Evolutionary conservation across 2,113 vertebrate genomes (phyloP).

Genomic region (Mirounga angustirostris): DNA sequence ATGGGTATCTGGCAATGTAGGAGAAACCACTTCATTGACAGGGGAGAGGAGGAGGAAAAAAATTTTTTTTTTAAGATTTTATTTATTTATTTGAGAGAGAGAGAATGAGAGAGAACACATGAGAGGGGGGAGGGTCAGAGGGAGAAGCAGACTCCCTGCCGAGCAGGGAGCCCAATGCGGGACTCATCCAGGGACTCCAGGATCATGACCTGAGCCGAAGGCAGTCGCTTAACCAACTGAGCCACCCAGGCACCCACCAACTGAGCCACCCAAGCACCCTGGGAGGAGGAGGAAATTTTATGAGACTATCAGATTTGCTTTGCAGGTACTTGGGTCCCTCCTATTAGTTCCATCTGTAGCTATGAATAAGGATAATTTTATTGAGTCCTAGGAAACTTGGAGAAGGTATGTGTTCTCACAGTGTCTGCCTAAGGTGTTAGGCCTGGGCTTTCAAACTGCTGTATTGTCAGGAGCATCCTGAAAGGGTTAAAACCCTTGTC

Average conservation of each 20-base stretch:
- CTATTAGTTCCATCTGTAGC: not conserved
- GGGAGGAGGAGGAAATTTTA: not conserved
- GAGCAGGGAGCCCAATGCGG: too few relatives aligned
- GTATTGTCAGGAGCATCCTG: not conserved
- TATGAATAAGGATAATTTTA: not conserved
- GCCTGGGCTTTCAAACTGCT: not conserved
- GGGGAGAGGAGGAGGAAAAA: not conserved
- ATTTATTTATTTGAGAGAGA: too few relatives aligned
- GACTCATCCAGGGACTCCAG: too few relatives aligned
- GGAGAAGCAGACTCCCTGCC: too few relatives aligned
- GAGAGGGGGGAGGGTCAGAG: too few relatives aligned
- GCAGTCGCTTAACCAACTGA: too few relatives aligned
- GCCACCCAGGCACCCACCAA: too few relatives aligned
- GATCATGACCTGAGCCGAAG: too few relatives aligned
- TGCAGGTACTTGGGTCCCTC: not conserved
- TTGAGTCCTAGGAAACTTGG: not conserved
- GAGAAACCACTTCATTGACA: not conserved
- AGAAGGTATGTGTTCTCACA: not conserved
- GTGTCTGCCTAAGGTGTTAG: not conserved
- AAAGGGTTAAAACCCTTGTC: slow-evolving; percentile 33
- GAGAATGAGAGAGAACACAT: too few relatives aligned
- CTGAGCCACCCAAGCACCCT: too few relatives aligned
- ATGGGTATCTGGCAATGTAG: not conserved
- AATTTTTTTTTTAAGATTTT: not conserved
- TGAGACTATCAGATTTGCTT: not conserved